phyloP scores from a whole-genome alignment of 2,888 invertebrate species.

The Tetramorium bicarinatum region DNA sequence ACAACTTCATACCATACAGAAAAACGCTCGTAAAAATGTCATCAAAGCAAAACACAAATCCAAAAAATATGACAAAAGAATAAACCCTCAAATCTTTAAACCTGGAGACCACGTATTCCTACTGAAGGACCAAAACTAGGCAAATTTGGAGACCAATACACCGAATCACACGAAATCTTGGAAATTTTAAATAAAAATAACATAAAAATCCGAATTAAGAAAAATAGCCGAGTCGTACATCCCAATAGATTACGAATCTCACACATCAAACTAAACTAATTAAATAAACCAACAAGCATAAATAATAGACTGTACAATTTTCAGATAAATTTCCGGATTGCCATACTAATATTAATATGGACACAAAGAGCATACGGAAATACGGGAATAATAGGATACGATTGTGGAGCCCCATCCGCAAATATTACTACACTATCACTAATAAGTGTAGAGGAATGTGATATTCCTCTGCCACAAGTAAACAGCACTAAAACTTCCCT shows the following conservation, averaged over 20 bases:
- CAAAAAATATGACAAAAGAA: neutral
- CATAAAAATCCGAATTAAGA: neutral
- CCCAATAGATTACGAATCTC: neutral
- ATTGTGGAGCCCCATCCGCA: neutral
- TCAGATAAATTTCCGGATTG: neutral
- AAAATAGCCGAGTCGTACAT: neutral
- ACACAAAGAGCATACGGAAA: too few species aligned
- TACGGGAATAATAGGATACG: neutral
- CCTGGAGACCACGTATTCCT: neutral
- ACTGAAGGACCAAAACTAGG: neutral
- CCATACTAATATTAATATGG: neutral
- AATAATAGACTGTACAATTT: neutral
- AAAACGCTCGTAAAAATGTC: neutral
- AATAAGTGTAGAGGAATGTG: neutral
- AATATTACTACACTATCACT: neutral
- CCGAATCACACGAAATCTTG: neutral
- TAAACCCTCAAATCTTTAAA: neutral
- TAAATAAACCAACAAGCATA: neutral
- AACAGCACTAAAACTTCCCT: too few species aligned
- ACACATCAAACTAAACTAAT: neutral
- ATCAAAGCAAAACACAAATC: neutral
- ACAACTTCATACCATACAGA: neutral
- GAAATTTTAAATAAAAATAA: conserved; percentile 1
- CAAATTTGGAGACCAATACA: conserved; percentile 12
- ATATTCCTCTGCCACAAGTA: neutral